Conservation (phyloP, 2,113 vertebrate genomes). For the Sylvia atricapilla region DNA sequence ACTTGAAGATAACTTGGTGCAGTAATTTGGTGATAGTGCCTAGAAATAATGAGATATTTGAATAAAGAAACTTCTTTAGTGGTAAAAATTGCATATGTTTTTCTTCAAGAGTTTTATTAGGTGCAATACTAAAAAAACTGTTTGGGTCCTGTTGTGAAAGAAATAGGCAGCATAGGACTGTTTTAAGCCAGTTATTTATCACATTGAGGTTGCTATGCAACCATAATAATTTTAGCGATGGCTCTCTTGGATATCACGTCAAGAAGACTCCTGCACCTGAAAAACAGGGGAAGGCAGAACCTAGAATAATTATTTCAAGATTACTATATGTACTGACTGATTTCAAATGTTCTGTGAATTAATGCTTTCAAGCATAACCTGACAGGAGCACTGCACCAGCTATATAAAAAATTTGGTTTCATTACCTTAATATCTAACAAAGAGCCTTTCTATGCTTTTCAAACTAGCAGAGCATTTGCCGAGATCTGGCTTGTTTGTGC, state of each 20-base stretch:
- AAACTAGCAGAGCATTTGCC: not conserved
- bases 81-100: not conserved
- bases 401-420: not conserved
- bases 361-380: not conserved
- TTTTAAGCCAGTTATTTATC: not conserved
- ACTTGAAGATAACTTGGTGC: not conserved
- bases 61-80: constrained; percentile 33
- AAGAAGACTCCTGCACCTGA: not conserved
- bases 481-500: not conserved
- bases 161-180: not conserved
- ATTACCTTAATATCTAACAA: not conserved
- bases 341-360: not conserved
- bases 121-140: not conserved
- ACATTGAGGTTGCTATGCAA: constrained; percentile 8
- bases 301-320: not conserved
- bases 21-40: not conserved
- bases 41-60: not conserved
- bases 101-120: not conserved
- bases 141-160: not conserved
- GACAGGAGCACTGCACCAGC: not conserved
- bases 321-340: not conserved
- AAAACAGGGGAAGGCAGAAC: not conserved
- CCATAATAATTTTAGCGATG: not conserved
- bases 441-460: not conserved
- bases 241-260: not conserved